These are phyloP conservation scores for Condylostylus longicornis DNA, from an alignment of 1,140 invertebrate genomes.

Conservation along the genomic window DNA sequence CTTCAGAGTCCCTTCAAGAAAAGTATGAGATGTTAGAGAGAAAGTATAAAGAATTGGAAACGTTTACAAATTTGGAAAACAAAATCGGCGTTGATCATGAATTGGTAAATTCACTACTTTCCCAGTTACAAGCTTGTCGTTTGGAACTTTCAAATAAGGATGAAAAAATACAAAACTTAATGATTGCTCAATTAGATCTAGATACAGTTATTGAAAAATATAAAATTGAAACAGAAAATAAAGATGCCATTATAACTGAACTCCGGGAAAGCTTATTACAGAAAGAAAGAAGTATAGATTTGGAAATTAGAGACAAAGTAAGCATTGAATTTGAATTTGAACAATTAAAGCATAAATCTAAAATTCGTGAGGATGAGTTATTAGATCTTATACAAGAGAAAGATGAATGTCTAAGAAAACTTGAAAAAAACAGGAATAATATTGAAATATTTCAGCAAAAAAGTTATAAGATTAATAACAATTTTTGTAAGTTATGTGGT, in stretches of 20 bases:
- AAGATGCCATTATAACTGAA: too few species aligned
- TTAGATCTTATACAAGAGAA: conserved; percentile 17
- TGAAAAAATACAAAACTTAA: too few species aligned
- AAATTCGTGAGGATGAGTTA: conserved; percentile 21
- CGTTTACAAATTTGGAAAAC: conserved; percentile 21
- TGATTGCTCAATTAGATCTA: too few species aligned
- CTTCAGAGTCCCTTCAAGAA: not conserved
- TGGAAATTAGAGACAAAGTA: conserved; percentile 22
- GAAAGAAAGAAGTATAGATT: too few species aligned
- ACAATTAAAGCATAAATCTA: conserved; percentile 16
- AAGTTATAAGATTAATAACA: too few species aligned
- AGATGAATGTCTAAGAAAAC: conserved; percentile 8
- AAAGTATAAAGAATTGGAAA: conserved; percentile 17
- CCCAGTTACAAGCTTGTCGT: conserved; percentile 3
- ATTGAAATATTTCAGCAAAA: too few species aligned
- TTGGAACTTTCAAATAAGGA: conserved; percentile 1
- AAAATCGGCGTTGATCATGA: conserved; percentile 15
- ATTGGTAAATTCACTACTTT: conserved; percentile 10
- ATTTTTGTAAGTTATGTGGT: too few species aligned
- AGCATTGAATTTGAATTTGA: conserved; percentile 27
- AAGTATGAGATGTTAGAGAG: conserved; percentile 11
- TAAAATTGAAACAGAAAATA: conserved; percentile 12
- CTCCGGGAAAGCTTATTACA: too few species aligned
- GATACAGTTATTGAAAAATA: too few species aligned
- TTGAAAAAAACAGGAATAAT: too few species aligned